A percentile compares a stretch with the other conserved stretches of the same genome.
These are phyloP conservation scores for Antheraea assamensis DNA, from an alignment of 2,888 invertebrate genomes.

Conservation along the genomic window DNA sequence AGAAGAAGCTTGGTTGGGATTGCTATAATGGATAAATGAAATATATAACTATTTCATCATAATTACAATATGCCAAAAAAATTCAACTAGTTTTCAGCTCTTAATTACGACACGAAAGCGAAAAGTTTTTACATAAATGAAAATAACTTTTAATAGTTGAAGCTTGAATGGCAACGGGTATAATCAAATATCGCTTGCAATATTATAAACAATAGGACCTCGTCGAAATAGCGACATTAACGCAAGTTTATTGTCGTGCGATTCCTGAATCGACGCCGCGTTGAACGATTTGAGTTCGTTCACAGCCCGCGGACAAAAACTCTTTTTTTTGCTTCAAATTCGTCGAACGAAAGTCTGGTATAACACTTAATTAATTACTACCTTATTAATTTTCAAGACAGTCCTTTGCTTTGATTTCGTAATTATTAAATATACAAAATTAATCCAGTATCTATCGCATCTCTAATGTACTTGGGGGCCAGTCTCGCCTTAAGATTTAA, in stretches of 20 bases:
- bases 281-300: constrained; percentile 42
- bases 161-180: constrained; percentile 18
- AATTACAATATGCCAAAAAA: not conserved
- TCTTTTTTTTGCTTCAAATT: not conserved
- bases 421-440: too few species aligned
- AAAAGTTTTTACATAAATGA: not conserved
- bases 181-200: constrained; percentile 23
- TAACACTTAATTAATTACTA: not conserved
- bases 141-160: not conserved
- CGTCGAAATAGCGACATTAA: constrained; percentile 47
- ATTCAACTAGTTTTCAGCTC: not conserved
- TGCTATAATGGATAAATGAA: too few species aligned
- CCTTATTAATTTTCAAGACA: too few species aligned
- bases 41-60: not conserved
- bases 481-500: too few species aligned
- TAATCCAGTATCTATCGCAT: too few species aligned
- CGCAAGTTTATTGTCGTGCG: constrained; percentile 69
- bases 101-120: not conserved
- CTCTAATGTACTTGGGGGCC: too few species aligned
- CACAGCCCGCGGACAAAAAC: constrained; percentile 16
- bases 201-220: constrained; percentile 28
- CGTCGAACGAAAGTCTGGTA: not conserved
- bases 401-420: too few species aligned
- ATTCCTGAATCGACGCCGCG: constrained; percentile 64
- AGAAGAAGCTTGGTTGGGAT: too few species aligned